These are phyloP conservation scores for Clivina fossor DNA, from an alignment of 2,888 invertebrate species.

Conservation along the genomic window DNA sequence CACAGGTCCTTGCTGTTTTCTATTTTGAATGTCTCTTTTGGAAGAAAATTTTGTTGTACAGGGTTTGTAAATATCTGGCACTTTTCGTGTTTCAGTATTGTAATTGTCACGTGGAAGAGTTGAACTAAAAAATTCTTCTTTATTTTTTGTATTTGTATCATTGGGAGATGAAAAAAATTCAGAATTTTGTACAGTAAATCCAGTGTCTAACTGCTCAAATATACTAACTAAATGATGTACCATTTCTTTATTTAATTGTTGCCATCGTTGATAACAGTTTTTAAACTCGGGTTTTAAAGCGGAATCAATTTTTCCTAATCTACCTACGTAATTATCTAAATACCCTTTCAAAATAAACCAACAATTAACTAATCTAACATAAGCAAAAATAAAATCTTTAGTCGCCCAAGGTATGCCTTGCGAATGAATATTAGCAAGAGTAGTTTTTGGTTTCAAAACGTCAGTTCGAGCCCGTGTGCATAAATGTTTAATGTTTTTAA, in stretches of 20 bases:
- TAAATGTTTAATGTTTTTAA: conserved; percentile 72
- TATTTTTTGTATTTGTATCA: too few relatives aligned
- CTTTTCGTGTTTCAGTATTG: too few relatives aligned
- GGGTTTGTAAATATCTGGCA: too few relatives aligned
- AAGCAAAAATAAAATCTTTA: conserved; percentile 75
- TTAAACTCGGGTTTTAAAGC: conserved; percentile 51
- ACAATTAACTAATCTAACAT: conserved; percentile 70
- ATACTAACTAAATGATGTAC: conserved; percentile 51
- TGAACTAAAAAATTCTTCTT: too few relatives aligned
- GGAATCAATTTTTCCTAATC: conserved; percentile 52
- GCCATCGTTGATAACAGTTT: conserved; percentile 51
- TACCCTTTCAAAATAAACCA: conserved; percentile 71
- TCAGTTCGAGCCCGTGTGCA: conserved; percentile 72
- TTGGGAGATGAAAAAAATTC: too few relatives aligned
- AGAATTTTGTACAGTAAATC: conserved; percentile 28
- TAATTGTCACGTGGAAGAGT: too few relatives aligned
- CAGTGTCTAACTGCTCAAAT: conserved; percentile 50
- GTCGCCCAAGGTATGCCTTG: conserved; percentile 77
- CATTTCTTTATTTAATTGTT: conserved; percentile 50
- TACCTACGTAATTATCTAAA: conserved; percentile 51
- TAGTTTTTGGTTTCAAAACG: conserved; percentile 69
- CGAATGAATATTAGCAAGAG: conserved; percentile 71
- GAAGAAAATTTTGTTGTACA: too few relatives aligned
- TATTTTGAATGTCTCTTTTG: too few relatives aligned
- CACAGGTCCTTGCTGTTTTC: too few relatives aligned